Base-by-base conservation (phyloP, 2,888 invertebrate genomes). In the Volucella zonaria region DNA sequence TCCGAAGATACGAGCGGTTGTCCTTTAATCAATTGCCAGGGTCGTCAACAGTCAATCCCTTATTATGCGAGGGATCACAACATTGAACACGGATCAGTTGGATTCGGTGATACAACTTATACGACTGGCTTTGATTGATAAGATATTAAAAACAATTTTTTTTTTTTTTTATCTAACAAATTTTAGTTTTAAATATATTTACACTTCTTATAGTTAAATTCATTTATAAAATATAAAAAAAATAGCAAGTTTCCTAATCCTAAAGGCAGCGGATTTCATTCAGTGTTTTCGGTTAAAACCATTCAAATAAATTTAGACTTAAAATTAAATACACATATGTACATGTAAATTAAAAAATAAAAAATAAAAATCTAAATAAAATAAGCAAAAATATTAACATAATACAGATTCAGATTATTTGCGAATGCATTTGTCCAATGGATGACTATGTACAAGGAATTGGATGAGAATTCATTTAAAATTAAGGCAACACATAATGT, bases 361-460 rank as follows among this genome's bases (percentile, higher is more conserved):
- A 56, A 52, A 62, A 79, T 18, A 59, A 52, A 59, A 68, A 61
- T 43, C 6, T 31, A 31, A 38, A 54, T 14, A 42, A 47, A 75
- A 68, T 52, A 59, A 68, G 43, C 15, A 73, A 70, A 78, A 70
- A 79, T 70, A 79, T 70, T 76, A 83, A 79, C 70, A 83, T 83
- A 83, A 83, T 83, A 83, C 83, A 83, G 79, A 83, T 83, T 83
- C 79, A 80, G 71, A 80, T 79, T 71, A 79, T 58, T 74, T 74
- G 62, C 68, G 73, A 42, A 18, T 52, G 66, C 49, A 45, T 59
- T 23, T 38, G 42, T 52, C 54, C 38, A 42, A 67, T 59, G 47
- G 15, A 8, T 56, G 45, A 43, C 15, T 68, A 75, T 81, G 8
- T 66, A 77, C 79, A 79, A 49, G 23, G 40, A n/a, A 14, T 54